Evolutionary conservation across 2,888 invertebrate species (phyloP), one percentile per base, ranked within the genome.

Genomic region (Iphiclides podalirius): DNA sequence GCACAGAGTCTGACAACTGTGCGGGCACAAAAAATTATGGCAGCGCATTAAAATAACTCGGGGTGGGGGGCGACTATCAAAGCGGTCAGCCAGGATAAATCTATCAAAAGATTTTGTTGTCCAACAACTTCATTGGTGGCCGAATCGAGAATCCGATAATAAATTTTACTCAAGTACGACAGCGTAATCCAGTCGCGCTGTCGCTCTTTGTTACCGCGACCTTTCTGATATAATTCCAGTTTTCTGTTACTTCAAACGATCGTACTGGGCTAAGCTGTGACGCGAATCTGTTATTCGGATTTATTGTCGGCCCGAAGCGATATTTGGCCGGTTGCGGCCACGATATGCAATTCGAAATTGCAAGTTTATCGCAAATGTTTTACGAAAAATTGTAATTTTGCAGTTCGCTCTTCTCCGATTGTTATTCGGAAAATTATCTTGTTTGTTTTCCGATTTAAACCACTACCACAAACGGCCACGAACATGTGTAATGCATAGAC

Each of bases 81-180:
- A 82, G 80, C 83, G 85, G 85, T 82, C 83, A 84, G 72, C 81
- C 79, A 78, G 86, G 86, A 88, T 87, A 86, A 86, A 87, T 88
- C 86, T 87, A 88, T 87, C 87, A 88, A 84, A 86, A 87, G 87
- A 88, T 86, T 88, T 86, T 86, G 86, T 86, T 84, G 86, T 86
- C 85, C 84, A 83, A 88, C 87, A 87, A 85, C 87, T 85, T 87
- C 87, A 88, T 88, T 86, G 87, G 87, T 88, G 87, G 87, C 86
- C 87, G 83, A 85, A 85, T 84, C 85, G 86, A 86, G 86, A 88
- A 87, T 87, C 87, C 85, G 80, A 87, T 84, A 85, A 88, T 88
- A 88, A 88, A 88, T 88, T 86, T 85, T 79, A 86, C 86, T 86
- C 85, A 84, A 85, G 81, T 78, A 81, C 84, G 87, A 87, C 87